These are phyloP conservation scores for Conops quadrifasciatus DNA, from an alignment of 2,888 invertebrate species.

Conservation along the genomic window DNA sequence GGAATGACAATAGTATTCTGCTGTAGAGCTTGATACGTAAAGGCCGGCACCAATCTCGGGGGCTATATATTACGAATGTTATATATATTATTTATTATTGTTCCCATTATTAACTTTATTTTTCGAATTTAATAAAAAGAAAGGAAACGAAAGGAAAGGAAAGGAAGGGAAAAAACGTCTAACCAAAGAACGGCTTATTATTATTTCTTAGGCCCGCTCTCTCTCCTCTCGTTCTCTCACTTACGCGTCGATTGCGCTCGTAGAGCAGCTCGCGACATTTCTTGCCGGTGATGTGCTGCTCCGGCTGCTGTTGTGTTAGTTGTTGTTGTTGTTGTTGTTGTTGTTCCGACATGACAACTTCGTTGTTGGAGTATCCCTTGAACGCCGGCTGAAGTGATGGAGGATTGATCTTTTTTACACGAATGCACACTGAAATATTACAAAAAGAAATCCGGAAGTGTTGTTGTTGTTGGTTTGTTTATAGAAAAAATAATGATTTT, in stretches of 20 bases:
- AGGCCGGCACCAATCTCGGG: conserved; percentile 58
- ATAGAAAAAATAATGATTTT: background rate
- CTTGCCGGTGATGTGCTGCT: conserved; percentile 43
- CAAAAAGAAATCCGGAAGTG: conserved; percentile 15
- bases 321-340: no score
- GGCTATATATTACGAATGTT: conserved; percentile 48
- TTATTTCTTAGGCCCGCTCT: no score
- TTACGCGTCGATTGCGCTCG: conserved; percentile 48
- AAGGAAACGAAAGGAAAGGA: no score
- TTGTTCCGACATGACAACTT: conserved; percentile 3
- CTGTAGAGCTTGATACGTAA: conserved; percentile 62
- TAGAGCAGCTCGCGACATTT: conserved; percentile 47
- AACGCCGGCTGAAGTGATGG: background rate
- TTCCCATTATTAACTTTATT: no score
- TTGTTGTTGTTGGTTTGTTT: no score
- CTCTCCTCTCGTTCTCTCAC: background rate
- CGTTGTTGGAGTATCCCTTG: background rate
- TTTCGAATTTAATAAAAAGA: no score
- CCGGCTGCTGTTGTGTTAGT: no score
- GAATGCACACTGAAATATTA: conserved; percentile 34
- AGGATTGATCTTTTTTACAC: conserved; percentile 1
- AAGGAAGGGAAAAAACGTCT: no score
- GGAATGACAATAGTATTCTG: conserved; percentile 59
- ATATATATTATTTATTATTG: no score
- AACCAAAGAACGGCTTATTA: no score